Percentiles rank a stretch among this genome's conserved stretches.
Evolutionary conservation across 2,113 vertebrate species (phyloP).

Genomic region (Connochaetes taurinus): DNA sequence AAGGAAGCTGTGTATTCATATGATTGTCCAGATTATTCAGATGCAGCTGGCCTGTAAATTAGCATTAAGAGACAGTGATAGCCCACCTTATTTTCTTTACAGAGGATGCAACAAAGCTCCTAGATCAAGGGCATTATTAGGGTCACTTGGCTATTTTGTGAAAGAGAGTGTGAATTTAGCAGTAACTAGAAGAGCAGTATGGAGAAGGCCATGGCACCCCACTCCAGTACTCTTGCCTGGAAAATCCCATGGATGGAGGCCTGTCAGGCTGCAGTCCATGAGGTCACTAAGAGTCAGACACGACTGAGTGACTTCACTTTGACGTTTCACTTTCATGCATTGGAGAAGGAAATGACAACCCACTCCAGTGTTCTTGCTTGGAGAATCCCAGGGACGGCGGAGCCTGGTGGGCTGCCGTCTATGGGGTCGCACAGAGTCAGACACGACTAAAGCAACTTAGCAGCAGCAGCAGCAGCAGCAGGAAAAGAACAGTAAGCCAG

Average conservation of each 20-base stretch:
- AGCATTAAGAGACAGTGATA: background rate
- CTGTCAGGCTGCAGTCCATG: no score
- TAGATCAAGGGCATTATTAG: background rate
- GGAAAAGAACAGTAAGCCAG: background rate
- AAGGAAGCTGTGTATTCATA: background rate
- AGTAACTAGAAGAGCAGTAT: background rate
- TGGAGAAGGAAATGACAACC: no score
- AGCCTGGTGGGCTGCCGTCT: no score
- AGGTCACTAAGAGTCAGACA: rapidly evolving
- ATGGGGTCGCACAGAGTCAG: no score
- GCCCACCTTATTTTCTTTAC: background rate
- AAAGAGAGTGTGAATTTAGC: background rate
- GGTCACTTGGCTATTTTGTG: background rate
- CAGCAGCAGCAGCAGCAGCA: no score
- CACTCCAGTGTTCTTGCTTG: no score
- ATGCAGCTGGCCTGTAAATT: background rate
- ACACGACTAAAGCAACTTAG: rapidly evolving
- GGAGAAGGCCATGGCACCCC: no score
- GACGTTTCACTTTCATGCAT: no score
- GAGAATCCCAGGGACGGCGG: no score
- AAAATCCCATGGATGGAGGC: no score
- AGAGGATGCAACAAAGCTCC: background rate
- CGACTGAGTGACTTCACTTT: no score
- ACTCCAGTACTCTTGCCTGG: no score
- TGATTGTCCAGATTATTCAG: background rate